Base-by-base conservation (phyloP, 2,113 vertebrate species). In the Tichodroma muraria region DNA sequence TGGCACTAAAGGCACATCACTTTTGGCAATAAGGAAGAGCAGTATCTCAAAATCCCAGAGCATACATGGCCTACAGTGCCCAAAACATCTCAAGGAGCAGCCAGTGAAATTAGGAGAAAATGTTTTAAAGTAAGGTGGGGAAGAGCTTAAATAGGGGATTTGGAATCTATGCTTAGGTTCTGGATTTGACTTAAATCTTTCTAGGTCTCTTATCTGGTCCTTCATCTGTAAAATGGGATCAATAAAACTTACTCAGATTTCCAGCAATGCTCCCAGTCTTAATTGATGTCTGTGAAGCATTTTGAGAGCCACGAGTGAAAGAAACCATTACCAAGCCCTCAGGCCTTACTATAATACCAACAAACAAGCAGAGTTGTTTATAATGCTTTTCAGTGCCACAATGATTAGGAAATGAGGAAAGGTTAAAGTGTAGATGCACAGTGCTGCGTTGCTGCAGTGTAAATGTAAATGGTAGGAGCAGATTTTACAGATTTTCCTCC, bases 181-280 rank as follows among this genome's bases (percentile, higher is more conserved):
- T 77, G 42, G 38, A 66, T 70, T 38, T 70, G 7, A 88, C 59
- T 77, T 61, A 42, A 82, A 61, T 72, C 25, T 63, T 91, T 90
- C 54, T 45, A 69, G 25, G 45, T 50, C 61, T 89, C 79, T 15
- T 31, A 85, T 89, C 68, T 59, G 80, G 64, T 80, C 38, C 68
- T 63, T 64, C 76, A 88, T 65, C 64, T 77, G 50, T 85, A 77
- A 91, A 93, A 94, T 10, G 33, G 42, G 64, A 94, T 78, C 93
- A 75, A 37, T 78, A 81, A 94, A 81, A 59, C 42, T 56, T 50
- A 61, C 19, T 21, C 13, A 85, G 8, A 78, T 60, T 49, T 64
- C 65, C 60, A 91, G 77, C 69, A 78, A 35, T 37, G 65, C 19
- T 90, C 31, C 35, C 30, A 64, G 42, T 59, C 52, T 44, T 70